Conservation (phyloP, 2,113 vertebrate genomes). For the Oxyura jamaicensis region DNA sequence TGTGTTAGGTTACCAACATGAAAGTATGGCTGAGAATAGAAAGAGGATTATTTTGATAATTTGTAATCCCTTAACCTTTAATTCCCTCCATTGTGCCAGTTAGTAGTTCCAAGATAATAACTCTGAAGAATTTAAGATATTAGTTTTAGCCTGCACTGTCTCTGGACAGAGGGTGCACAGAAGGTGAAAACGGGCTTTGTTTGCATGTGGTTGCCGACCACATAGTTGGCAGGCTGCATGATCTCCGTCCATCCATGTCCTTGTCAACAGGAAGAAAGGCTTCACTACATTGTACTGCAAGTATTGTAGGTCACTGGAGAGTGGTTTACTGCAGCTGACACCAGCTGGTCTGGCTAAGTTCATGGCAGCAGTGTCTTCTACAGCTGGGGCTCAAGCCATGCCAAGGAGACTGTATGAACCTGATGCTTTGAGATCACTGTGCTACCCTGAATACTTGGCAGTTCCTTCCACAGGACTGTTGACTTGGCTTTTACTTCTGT, state of each 20-base stretch:
- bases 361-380: background rate
- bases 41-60: background rate
- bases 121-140: background rate
- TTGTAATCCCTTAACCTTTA: background rate
- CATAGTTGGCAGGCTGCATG: background rate
- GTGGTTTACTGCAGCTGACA: background rate
- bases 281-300: background rate
- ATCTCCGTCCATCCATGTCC: background rate
- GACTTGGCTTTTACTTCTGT: background rate
- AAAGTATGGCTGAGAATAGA: background rate
- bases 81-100: background rate
- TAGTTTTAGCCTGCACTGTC: background rate
- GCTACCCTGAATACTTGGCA: background rate
- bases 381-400: background rate
- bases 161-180: background rate
- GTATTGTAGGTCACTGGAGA: background rate
- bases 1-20: background rate
- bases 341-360: background rate
- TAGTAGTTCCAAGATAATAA: background rate
- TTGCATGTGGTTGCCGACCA: background rate
- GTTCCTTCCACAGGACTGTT: background rate
- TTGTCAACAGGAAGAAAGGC: background rate
- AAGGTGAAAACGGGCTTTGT: background rate
- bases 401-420: background rate
- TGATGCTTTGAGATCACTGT: background rate